Conservation (phyloP, 2,113 vertebrate genomes). For the Haplotaxodon microlepis region DNA sequence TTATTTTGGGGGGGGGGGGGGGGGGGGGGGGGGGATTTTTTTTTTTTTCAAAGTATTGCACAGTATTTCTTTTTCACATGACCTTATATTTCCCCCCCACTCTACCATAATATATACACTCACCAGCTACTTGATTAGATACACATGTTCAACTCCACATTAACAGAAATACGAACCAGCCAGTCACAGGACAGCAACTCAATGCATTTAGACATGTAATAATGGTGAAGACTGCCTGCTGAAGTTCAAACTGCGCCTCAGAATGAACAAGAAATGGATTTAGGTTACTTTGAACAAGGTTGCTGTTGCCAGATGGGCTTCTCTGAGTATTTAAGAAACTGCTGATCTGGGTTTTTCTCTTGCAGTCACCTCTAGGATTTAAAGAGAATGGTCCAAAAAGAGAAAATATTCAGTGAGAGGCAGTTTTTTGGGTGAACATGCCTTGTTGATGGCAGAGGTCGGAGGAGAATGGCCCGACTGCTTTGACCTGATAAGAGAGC, state of each 20-base stretch:
- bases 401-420: not conserved
- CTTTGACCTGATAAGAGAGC: not conserved
- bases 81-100: not conserved
- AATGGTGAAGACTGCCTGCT: not conserved
- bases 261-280: not conserved
- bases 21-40: accelerated
- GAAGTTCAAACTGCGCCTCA: not conserved
- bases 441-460: not conserved
- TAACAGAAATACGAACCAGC: not conserved
- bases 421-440: not conserved
- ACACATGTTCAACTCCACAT: not conserved
- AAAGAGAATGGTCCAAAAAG: not conserved
- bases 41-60: not conserved
- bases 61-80: not conserved
- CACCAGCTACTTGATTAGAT: not conserved
- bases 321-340: not conserved
- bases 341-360: not conserved
- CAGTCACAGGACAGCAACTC: not conserved
- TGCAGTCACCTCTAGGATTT: not conserved
- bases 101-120: not conserved
- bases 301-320: not conserved
- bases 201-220: not conserved
- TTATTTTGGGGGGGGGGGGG: too few relatives aligned
- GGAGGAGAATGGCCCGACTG: not conserved
- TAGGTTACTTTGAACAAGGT: not conserved